Evolutionary conservation across 2,113 vertebrate species (phyloP), one percentile per base, ranked within the genome.

Genomic region (Ramphastos sulfuratus): DNA sequence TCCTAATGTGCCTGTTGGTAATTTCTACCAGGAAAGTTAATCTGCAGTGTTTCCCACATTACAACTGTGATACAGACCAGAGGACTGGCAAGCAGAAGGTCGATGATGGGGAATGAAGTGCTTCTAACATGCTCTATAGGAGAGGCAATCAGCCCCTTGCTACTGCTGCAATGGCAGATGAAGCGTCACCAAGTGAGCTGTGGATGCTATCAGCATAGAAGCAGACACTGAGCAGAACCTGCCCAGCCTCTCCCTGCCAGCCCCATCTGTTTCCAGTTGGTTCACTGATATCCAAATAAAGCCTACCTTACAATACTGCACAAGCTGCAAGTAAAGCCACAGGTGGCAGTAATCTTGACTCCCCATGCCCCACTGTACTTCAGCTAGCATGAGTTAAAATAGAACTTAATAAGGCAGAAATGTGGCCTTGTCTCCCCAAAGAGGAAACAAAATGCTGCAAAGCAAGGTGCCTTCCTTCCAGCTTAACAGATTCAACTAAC

Each of bases 11-110:
- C 35, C 2, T 25, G 58, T 84, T 64, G 69, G 30, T 48, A 56
- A 84, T 65, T 84, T 82, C 48, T 72, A 84, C 65, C 25, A 67
- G 19, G 17, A 63, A 79, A 78, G 78, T 84, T 33, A 73, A 86
- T 74, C 19, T 71, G 35, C 30, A 66, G n/a, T 20, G 66, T 67
- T 71, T 74, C 64, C 76, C 23, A 28, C 6, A 13, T 42, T 37
- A 31, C 3, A 91, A 35, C 28, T 39, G 6, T 13, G 37, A 67
- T 6, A 59, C 6, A 60, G 15, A 76, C 44, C 24, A 42, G 73
- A 73, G 27, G 50, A 33, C 11, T 69, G 50, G 10, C 25, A 58
- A 14, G 28, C 16, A 82, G 54, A 70, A 79, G 33, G 31, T 3
- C 30, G 60, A 35, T 11, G 59, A 85, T 3, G 30, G 25, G 24